Evolutionary conservation across 2,113 vertebrate genomes (phyloP), one percentile per base, ranked within the genome.

Genomic region (Pollimyrus isidori): DNA sequence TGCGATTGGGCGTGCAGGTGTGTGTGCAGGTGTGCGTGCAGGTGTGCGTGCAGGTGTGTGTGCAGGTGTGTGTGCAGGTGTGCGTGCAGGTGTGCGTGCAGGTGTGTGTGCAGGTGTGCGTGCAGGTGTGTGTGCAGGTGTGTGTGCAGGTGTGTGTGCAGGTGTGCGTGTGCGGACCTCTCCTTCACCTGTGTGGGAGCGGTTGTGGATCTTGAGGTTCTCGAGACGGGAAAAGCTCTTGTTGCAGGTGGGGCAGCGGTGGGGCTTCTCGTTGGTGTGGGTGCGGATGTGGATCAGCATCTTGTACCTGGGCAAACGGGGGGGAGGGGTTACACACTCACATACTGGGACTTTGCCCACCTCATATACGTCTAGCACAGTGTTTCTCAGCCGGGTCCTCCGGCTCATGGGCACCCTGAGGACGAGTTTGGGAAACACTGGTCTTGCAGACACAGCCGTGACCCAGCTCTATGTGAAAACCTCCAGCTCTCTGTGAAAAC

Each of bases 211-310:
- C 94, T 99, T 99, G 65, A 99, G 97, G 94, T 99, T 99, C 93
- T 99, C 98, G 90, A 99, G 94, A 46, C 98, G 97, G 1, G 98
- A 99, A 94, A 99, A 99, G 94, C 98, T 99, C 93, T 99, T 99
- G 95, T 97, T 99, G 94, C 98, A 99, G 92, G 97, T 99, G 69
- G 97, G 97, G 92, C 98, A 99, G 92, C 96, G 97, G 90, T 99
- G 98, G 0, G 98, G 98, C 93, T 99, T 99, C 96, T 99, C 98
- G 0, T 99, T 99, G 90, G 98, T 99, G 94, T 99, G 98, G 0
- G 98, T 99, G 85, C 98, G 97, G 92, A 99, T 99, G 92, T 99
- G 98, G 92, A 99, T 99, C 88, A 99, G 96, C 98, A 99, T 99
- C 96, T 99, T 99, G 96, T 99, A 99, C 96, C 98, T 99, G 94